Evolutionary conservation across 2,797 vertebrate species (phyloP), one percentile per base, ranked within the genome.

Genomic region (Eulemur mongoz): DNA sequence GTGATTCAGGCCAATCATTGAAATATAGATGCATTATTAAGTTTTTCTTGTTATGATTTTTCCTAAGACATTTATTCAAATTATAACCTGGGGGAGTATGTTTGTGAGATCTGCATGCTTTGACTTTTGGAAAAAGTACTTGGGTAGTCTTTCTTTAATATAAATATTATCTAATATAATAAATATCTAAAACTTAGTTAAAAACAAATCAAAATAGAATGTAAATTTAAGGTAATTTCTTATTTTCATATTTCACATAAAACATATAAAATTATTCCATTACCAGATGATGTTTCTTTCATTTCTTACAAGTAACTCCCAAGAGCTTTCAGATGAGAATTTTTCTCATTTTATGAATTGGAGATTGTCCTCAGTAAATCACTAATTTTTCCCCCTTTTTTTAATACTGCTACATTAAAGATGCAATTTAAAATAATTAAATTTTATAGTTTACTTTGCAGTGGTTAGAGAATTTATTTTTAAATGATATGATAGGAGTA

Each of bases 1-100:
- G 99, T 99, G 98, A 98, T 52, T 80, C 91, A 5, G 97, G 98
- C 92, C 86, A 98, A 35, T 97, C 97, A 91, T 98, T 98, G 79
- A 94, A 96, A 94, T 91, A 59, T 96, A 97, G 97, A 61, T 67
- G 25, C 81, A 73, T 89, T 94, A 5, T 96, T 76, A 92, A 32
- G 14, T 83, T 89, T 50, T 92, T 98, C 63, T 93, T 54, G 22
- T 96, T 91, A 89, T 30, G 38, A 54, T 86, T 95, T 93, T 82
- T 92, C 89, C 84, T 80, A 90, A 91, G 43, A 76, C 40, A 73
- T 69, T 81, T 59, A 70, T 63, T 95, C 45, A 82, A 78, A 95
- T 80, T 88, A 22, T 89, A 52, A 35, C 15, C 30, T 65, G 35
- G 30, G 23, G 61, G 7, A 35, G n/a, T 72, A 7, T 91, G 32